These are phyloP conservation scores for Drosophila colorata DNA, from an alignment of 2,888 invertebrate genomes.

Conservation along the genomic window DNA sequence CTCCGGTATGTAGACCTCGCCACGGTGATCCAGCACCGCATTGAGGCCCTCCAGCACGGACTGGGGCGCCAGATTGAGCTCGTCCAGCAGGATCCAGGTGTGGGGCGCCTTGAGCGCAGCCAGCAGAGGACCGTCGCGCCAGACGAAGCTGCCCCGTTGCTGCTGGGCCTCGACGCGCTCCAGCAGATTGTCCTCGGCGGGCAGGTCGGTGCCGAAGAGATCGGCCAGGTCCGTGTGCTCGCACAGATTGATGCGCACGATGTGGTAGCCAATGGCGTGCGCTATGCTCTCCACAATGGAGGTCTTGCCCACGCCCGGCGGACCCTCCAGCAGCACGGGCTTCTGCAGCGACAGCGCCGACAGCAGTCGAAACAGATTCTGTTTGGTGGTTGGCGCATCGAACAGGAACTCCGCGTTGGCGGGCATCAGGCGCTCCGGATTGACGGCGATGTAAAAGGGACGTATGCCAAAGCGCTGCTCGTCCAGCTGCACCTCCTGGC, in stretches of 20 bases:
- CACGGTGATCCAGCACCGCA: constrained; percentile 98
- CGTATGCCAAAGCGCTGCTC: constrained; percentile 88
- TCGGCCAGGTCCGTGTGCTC: constrained; percentile 99
- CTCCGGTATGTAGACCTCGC: constrained; percentile 98
- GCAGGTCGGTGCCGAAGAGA: constrained; percentile 98
- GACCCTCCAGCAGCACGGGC: constrained; percentile 97
- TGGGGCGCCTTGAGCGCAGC: constrained; percentile 94
- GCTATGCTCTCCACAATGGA: constrained; percentile 96
- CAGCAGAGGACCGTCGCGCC: constrained; percentile 98
- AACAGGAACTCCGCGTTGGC: constrained; percentile 88
- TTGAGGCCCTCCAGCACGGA: constrained; percentile 99
- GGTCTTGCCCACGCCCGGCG: constrained; percentile 99
- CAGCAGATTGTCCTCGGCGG: constrained; percentile 91
- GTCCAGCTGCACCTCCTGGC: constrained; percentile 65
- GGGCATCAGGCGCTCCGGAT: constrained; percentile 47
- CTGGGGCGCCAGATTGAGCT: constrained; percentile 99
- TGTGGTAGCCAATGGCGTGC: constrained; percentile 91
- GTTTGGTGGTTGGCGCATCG: constrained; percentile 91
- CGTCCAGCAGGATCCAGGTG: constrained; percentile 98
- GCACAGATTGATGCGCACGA: constrained; percentile 97
- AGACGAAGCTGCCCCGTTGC: constrained; percentile 92
- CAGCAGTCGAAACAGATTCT: constrained; percentile 93
- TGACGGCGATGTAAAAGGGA: constrained; percentile 89
- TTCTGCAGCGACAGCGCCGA: constrained; percentile 96
- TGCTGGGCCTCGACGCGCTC: constrained; percentile 51